phyloP scores from a whole-genome alignment of 2,113 vertebrate genomes.

The Podiceps cristatus region DNA sequence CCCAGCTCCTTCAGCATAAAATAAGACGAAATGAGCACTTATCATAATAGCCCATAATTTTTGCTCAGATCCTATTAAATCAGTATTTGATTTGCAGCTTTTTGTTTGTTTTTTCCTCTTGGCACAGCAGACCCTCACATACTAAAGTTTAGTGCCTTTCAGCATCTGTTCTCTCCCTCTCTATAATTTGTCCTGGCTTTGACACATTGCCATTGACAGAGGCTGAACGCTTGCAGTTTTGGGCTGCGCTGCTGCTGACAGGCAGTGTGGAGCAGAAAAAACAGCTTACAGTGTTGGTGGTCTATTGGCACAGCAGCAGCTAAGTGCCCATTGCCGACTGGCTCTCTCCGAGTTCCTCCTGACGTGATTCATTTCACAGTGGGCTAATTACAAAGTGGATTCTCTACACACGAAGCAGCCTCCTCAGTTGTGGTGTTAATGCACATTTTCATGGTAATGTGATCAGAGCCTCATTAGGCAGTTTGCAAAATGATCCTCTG shows the following conservation, averaged over 20 bases:
- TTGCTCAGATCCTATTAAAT: slow-evolving; percentile 8
- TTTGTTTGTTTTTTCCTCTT: slow-evolving; percentile 18
- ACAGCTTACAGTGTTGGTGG: slow-evolving; percentile 66
- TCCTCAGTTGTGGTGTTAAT: slow-evolving; percentile 81
- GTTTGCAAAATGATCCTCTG: slow-evolving; percentile 91
- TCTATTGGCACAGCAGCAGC: slow-evolving; percentile 74
- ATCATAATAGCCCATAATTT: slow-evolving; percentile 25
- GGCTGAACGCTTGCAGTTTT: slow-evolving; percentile 58
- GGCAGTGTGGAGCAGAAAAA: slow-evolving; percentile 34
- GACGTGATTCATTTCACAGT: slow-evolving; percentile 81
- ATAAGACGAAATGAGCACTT: slow-evolving; percentile 4
- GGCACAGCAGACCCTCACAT: slow-evolving; percentile 7
- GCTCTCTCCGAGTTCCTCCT: slow-evolving; percentile 67
- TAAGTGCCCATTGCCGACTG: slow-evolving; percentile 65
- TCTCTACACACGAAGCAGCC: slow-evolving; percentile 82
- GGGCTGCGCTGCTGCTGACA: slow-evolving; percentile 60
- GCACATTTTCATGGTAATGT: slow-evolving; percentile 89
- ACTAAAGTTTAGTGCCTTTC: slow-evolving; percentile 74
- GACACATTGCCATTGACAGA: slow-evolving; percentile 48
- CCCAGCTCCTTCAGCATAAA: slow-evolving; percentile 4
- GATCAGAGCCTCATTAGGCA: slow-evolving; percentile 94
- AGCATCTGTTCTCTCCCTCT: slow-evolving; percentile 50
- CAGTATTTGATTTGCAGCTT: slow-evolving; percentile 47
- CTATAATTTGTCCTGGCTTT: slow-evolving; percentile 58
- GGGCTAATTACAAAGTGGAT: slow-evolving; percentile 87